phyloP scores from a whole-genome alignment of 2,888 invertebrate genomes.

The Hypolimnas misippus region DNA sequence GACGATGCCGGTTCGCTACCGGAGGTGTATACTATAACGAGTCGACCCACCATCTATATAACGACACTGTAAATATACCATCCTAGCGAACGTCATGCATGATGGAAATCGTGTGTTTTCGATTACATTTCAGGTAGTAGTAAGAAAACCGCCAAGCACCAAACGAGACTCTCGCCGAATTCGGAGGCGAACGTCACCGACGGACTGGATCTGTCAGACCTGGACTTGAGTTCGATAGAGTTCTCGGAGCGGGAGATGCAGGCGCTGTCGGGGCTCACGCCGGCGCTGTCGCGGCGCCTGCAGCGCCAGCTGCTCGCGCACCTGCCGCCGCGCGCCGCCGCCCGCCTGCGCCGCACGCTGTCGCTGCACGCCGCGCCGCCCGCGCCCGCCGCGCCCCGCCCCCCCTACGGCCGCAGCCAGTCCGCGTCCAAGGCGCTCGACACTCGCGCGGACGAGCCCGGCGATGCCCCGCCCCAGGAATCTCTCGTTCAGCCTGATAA shows the following conservation, averaged over 20 bases:
- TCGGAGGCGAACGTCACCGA: constrained; percentile 48
- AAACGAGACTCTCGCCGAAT: constrained; percentile 54
- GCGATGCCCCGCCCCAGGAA: constrained; percentile 40
- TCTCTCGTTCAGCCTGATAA: neutral
- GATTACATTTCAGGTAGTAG: constrained; percentile 79
- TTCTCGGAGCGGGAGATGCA: constrained; percentile 88
- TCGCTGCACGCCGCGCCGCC: constrained; percentile 71
- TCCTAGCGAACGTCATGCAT: constrained; percentile 80
- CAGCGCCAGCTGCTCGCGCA: constrained; percentile 88
- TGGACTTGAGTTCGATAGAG: constrained; percentile 87
- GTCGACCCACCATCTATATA: constrained; percentile 26
- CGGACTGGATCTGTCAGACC: constrained; percentile 83
- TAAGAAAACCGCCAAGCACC: constrained; percentile 71
- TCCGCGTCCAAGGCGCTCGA: constrained; percentile 36
- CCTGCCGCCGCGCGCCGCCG: constrained; percentile 88
- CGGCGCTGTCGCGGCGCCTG: constrained; percentile 88
- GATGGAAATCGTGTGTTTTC: constrained; percentile 83
- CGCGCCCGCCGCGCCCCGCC: constrained; percentile 44
- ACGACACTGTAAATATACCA: constrained; percentile 75
- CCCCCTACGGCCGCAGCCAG: constrained; percentile 61
- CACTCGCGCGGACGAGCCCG: constrained; percentile 27
- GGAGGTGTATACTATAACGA: constrained; percentile 24
- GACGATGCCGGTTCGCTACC: constrained; percentile 36
- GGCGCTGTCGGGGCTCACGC: constrained; percentile 82
- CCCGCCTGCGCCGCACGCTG: constrained; percentile 86